phyloP scores from a whole-genome alignment of 2,113 vertebrate genomes.

The Donacobius atricapilla region DNA sequence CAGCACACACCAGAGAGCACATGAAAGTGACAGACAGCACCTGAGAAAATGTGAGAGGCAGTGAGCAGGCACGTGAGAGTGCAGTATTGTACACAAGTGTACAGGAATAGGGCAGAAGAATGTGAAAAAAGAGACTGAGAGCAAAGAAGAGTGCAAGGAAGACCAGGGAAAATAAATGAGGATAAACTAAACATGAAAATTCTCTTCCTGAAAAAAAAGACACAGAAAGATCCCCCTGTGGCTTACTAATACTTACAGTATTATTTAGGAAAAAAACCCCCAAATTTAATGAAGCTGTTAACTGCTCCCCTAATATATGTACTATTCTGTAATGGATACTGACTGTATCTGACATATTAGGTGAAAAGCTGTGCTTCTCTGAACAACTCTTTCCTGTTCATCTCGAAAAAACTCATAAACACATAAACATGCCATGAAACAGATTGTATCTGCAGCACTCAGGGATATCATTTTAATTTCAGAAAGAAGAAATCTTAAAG shows the following conservation, averaged over 20 bases:
- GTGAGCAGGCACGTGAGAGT: fast-evolving
- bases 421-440: conserved; percentile 27
- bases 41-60: background rate
- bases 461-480: conserved; percentile 53
- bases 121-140: background rate
- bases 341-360: background rate
- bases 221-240: background rate
- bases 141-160: background rate
- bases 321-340: background rate
- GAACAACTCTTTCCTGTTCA: background rate
- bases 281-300: background rate
- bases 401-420: conserved; percentile 43
- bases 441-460: conserved; percentile 30
- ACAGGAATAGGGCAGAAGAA: background rate
- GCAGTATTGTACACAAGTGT: fast-evolving
- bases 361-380: conserved; percentile 37
- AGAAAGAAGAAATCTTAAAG: background rate
- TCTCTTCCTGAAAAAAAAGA: background rate
- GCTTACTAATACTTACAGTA: background rate
- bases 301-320: background rate
- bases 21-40: background rate
- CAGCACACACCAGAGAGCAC: background rate
- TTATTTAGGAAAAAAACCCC: background rate
- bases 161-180: background rate
- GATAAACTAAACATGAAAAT: background rate